Evolutionary conservation across 2,888 invertebrate genomes (phyloP).

Genomic region (Tholera decimalis): DNA sequence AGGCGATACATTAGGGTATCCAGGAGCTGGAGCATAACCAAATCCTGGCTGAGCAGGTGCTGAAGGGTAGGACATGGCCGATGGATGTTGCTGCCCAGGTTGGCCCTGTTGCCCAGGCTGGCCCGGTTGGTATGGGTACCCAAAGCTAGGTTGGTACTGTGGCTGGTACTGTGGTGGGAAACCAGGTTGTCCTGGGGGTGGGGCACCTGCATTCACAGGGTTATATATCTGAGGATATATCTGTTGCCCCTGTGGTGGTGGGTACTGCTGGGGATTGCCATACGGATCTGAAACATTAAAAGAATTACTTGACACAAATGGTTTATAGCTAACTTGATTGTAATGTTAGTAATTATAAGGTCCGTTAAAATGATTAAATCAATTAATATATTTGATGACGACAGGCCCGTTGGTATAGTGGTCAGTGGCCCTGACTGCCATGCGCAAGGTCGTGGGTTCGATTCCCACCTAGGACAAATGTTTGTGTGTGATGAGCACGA

Average conservation of each 20-base stretch:
- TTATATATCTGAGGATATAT: conserved; percentile 83
- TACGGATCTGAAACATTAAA: conserved; percentile 79
- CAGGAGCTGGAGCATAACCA: conserved; percentile 48
- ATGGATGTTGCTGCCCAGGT: conserved; percentile 68
- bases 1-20: conserved; percentile 58
- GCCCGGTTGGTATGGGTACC: conserved; percentile 66
- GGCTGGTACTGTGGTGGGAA: conserved; percentile 53
- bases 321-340: background rate
- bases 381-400: too few species aligned
- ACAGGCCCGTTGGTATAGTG: too few species aligned
- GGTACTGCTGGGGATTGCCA: conserved; percentile 79
- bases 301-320: background rate
- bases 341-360: too few species aligned
- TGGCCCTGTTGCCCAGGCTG: conserved; percentile 59
- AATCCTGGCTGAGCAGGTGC: conserved; percentile 63
- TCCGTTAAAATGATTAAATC: too few species aligned
- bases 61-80: conserved; percentile 77
- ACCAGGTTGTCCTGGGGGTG: conserved; percentile 69
- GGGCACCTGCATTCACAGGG: conserved; percentile 72
- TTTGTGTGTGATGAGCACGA: too few species aligned
- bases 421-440: too few species aligned
- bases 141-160: conserved; percentile 63
- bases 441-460: too few species aligned
- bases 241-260: conserved; percentile 77
- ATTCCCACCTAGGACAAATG: too few species aligned